Evolutionary conservation across 2,113 vertebrate species (phyloP), one percentile per base, ranked within the genome.

Genomic region (Notarius lentiginosus): DNA sequence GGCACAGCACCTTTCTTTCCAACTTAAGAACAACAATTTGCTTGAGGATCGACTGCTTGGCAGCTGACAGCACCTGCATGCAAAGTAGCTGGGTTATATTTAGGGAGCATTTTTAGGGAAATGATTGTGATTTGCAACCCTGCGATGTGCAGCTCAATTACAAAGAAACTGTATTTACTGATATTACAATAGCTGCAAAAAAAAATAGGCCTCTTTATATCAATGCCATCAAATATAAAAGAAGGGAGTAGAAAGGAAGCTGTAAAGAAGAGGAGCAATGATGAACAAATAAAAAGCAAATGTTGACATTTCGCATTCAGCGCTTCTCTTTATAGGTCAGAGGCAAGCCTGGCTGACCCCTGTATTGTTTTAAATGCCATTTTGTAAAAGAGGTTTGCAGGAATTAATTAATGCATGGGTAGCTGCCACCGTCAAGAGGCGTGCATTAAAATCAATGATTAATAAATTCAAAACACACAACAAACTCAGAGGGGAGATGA

Each of bases 401-500:
- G 92, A 94, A 94, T 95, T 95, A 95, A 95, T 95, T 94, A 95
- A 95, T 95, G 95, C 92, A 91, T 91, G 93, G 94, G 91, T 94
- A 94, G 94, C 94, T 94, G 95, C 95, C 94, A 93, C 94, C 93
- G 94, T 95, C 94, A 94, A 95, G 94, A 95, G 92, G 94, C 94
- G 82, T 92, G 90, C 94, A 95, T 95, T 95, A 95, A 96, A 96
- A 96, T 95, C 95, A 95, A 95, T 95, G 94, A 95, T 95, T 96
- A 95, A 96, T 96, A 95, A 95, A 96, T 96, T 96, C 95, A 95
- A 95, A 96, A 95, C 95, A 96, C 94, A 95, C 95, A 95, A 95
- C 95, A 95, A 95, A 95, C 93, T 95, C 95, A 95, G 94, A 94
- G 94, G 95, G 95, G 95, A 96, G 93, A 95, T 94, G 93, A 94